Conservation (phyloP, 2,113 vertebrate genomes). For the Carollia perspicillata region DNA sequence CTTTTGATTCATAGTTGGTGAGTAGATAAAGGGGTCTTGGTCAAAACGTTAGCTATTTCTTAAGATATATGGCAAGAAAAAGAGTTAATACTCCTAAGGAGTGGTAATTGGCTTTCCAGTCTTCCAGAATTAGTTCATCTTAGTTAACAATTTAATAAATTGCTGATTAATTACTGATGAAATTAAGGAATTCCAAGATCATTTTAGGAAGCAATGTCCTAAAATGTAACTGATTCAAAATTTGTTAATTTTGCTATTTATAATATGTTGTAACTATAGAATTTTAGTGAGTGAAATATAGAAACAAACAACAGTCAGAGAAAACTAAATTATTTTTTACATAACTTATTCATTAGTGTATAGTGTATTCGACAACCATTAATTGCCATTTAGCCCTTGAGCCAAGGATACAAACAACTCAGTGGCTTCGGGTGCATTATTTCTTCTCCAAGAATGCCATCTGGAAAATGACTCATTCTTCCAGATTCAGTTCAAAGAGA, state of each 20-base stretch:
- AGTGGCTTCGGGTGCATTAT: neutral
- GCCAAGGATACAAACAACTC: neutral
- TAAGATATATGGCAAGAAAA: neutral
- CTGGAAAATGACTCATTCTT: neutral
- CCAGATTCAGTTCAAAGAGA: neutral
- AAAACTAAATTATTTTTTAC: neutral
- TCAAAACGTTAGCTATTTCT: conserved; percentile 1
- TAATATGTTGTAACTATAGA: neutral
- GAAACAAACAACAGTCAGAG: neutral
- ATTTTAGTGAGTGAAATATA: neutral
- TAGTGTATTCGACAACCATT: neutral
- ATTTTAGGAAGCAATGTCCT: neutral
- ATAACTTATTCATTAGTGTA: neutral
- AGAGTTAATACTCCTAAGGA: neutral
- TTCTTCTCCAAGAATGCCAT: neutral
- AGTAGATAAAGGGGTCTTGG: conserved; percentile 48
- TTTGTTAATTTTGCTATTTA: neutral
- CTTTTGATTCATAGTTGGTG: conserved; percentile 36
- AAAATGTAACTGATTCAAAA: conserved; percentile 6
- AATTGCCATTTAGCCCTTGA: neutral
- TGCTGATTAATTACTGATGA: neutral
- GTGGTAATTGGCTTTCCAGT: neutral
- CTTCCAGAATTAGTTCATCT: neutral
- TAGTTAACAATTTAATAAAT: neutral
- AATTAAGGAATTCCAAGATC: neutral